Conservation (phyloP, 2,113 vertebrate genomes). For the Hyperoodon ampullatus region DNA sequence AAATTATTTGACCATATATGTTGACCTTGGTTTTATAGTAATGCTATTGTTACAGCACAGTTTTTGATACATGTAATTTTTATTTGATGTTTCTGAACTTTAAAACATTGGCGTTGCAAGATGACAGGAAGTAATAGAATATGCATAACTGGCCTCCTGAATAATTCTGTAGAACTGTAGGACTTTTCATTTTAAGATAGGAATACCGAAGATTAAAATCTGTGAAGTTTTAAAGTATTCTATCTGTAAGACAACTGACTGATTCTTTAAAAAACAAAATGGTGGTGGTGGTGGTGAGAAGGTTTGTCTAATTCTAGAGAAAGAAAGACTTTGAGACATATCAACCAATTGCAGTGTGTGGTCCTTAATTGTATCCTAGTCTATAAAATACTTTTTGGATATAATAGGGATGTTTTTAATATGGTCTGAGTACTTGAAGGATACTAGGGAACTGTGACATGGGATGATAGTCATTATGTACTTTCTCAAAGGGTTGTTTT, state of each 20-base stretch:
- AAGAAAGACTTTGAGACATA: not conserved
- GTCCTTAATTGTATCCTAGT: not conserved
- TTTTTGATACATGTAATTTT: not conserved
- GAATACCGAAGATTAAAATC: conserved; percentile 26
- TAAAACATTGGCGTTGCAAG: not conserved
- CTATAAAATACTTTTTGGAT: conserved; percentile 19
- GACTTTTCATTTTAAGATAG: conserved; percentile 23
- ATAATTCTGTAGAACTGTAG: not conserved
- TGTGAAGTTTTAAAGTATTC: not conserved
- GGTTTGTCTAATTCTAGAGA: not conserved
- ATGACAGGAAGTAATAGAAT: not conserved
- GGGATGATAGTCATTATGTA: not conserved
- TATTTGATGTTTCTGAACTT: conserved; percentile 47
- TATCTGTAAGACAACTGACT: not conserved
- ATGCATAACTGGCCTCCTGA: not conserved
- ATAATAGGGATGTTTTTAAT: not conserved
- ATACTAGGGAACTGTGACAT: not conserved
- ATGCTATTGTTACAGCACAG: not conserved
- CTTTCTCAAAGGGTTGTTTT: conserved; percentile 25
- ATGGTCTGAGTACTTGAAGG: not conserved
- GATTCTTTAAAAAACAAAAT: not conserved
- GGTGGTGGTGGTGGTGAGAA: not conserved
- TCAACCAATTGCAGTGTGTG: not conserved
- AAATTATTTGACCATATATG: not conserved
- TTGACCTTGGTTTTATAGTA: conserved; percentile 15